A percentile compares a stretch with the other conserved stretches of the same genome.
Conservation (phyloP, 2,113 vertebrate genomes). For the Crypturellus undulatus region DNA sequence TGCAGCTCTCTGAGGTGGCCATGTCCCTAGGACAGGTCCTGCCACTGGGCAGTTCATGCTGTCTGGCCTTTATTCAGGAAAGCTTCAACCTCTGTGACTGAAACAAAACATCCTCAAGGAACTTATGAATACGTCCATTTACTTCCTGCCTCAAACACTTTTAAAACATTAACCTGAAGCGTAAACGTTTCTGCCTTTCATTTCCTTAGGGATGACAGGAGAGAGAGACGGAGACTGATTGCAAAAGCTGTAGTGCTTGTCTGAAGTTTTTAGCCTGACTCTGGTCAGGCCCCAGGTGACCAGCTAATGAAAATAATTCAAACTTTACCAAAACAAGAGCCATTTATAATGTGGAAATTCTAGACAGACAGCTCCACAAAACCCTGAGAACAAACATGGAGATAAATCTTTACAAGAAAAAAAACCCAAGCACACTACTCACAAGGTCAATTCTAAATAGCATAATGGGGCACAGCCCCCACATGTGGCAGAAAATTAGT, state of each 20-base stretch:
- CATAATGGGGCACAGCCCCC: background rate
- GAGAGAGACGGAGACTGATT: slow-evolving; percentile 73
- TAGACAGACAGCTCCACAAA: slow-evolving; percentile 77
- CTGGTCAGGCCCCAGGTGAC: slow-evolving; percentile 80
- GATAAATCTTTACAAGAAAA: slow-evolving; percentile 70
- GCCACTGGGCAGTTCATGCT: background rate
- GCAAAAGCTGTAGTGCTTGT: slow-evolving; percentile 77
- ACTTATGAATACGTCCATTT: slow-evolving; percentile 71
- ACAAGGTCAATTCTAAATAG: slow-evolving; percentile 55
- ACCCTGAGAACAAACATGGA: slow-evolving; percentile 71
- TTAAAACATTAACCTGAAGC: slow-evolving; percentile 76
- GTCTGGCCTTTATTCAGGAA: slow-evolving; percentile 18
- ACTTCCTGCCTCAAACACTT: slow-evolving; percentile 69
- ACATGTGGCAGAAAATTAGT: slow-evolving; percentile 36
- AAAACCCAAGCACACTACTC: background rate
- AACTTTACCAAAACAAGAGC: slow-evolving; percentile 80
- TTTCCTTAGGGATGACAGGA: slow-evolving; percentile 76
- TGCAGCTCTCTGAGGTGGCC: background rate
- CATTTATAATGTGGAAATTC: slow-evolving; percentile 81
- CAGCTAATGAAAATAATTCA: slow-evolving; percentile 85
- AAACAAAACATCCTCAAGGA: slow-evolving; percentile 70
- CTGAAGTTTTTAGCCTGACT: slow-evolving; percentile 78
- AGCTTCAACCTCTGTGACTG: slow-evolving; percentile 2
- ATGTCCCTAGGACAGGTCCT: background rate
- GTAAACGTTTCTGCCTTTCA: slow-evolving; percentile 76